phyloP scores from a whole-genome alignment of 2,797 vertebrate species.

The Sebastiscus albofasciatus region DNA sequence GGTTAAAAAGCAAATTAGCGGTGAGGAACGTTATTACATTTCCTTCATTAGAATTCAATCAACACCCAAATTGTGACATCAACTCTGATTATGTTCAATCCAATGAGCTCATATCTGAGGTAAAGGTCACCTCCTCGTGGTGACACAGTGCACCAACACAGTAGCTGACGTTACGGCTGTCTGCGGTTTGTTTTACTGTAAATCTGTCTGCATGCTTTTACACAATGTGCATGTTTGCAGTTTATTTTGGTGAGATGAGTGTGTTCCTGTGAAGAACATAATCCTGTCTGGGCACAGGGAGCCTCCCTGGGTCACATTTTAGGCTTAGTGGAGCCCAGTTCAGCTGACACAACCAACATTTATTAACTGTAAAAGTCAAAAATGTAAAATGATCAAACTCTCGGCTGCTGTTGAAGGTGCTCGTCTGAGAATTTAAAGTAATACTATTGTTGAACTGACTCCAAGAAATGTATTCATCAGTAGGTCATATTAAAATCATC shows the following conservation, averaged over 20 bases:
- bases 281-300: slow-evolving; percentile 42
- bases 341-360: background rate
- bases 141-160: background rate
- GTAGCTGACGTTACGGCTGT: background rate
- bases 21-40: slow-evolving; percentile 41
- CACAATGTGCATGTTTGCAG: slow-evolving; percentile 26
- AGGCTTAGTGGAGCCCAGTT: slow-evolving; percentile 16
- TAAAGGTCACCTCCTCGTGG: slow-evolving; percentile 41
- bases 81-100: slow-evolving; percentile 31
- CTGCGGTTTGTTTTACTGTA: slow-evolving; percentile 13
- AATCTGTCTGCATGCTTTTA: slow-evolving; percentile 1
- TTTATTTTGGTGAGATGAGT: slow-evolving; percentile 17
- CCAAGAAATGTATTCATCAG: background rate
- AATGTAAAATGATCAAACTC: background rate
- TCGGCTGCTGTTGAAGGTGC: background rate
- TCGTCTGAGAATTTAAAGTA: too few relatives aligned
- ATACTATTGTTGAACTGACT: too few relatives aligned
- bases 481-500: background rate
- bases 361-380: too few relatives aligned
- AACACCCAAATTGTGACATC: slow-evolving; percentile 32
- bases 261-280: slow-evolving; percentile 27
- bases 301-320: slow-evolving; percentile 28
- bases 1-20: slow-evolving; percentile 48
- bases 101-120: slow-evolving; percentile 13
- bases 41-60: slow-evolving; percentile 53